phyloP scores from a whole-genome alignment of 2,888 invertebrate genomes.

The Drosophila sordidula region DNA sequence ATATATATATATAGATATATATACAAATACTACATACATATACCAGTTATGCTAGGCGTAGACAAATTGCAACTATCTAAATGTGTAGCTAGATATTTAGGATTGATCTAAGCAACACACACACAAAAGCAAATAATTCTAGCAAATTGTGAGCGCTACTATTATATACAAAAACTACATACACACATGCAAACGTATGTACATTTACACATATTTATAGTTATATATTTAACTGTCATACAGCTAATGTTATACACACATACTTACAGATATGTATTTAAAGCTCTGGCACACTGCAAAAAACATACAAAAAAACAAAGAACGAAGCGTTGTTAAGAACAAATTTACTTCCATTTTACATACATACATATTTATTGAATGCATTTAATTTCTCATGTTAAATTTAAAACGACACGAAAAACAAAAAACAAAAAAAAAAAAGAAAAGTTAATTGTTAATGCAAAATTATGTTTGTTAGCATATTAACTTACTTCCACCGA shows the following conservation, averaged over 20 bases:
- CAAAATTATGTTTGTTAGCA: slow-evolving; percentile 75
- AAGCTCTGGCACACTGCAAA: slow-evolving; percentile 55
- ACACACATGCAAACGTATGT: slow-evolving; percentile 39
- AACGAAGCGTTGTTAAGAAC: slow-evolving; percentile 75
- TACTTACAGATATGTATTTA: slow-evolving; percentile 55
- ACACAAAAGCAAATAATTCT: slow-evolving; percentile 57
- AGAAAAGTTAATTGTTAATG: slow-evolving; percentile 60
- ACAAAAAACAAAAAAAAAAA: slow-evolving; percentile 38
- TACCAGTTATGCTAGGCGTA: slow-evolving; percentile 80
- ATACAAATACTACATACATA: slow-evolving; percentile 51
- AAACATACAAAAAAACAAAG: slow-evolving; percentile 16
- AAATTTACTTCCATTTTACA: slow-evolving; percentile 80
- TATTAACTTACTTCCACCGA: slow-evolving; percentile 76
- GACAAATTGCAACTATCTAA: slow-evolving; percentile 71
- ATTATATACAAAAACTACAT: slow-evolving; percentile 50
- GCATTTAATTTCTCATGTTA: slow-evolving; percentile 80
- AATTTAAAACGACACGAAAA: slow-evolving; percentile 42
- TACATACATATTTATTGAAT: slow-evolving; percentile 69
- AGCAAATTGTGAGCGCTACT: slow-evolving; percentile 64
- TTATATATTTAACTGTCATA: slow-evolving; percentile 59
- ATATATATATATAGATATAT: slow-evolving; percentile 25
- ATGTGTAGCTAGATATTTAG: slow-evolving; percentile 53
- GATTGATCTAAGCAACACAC: slow-evolving; percentile 35
- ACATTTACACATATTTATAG: slow-evolving; percentile 35
- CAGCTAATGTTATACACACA: slow-evolving; percentile 56